Percentiles rank a stretch among this genome's conserved stretches.
phyloP scores from a whole-genome alignment of 2,113 vertebrate species.

The Pantherophis guttatus region DNA sequence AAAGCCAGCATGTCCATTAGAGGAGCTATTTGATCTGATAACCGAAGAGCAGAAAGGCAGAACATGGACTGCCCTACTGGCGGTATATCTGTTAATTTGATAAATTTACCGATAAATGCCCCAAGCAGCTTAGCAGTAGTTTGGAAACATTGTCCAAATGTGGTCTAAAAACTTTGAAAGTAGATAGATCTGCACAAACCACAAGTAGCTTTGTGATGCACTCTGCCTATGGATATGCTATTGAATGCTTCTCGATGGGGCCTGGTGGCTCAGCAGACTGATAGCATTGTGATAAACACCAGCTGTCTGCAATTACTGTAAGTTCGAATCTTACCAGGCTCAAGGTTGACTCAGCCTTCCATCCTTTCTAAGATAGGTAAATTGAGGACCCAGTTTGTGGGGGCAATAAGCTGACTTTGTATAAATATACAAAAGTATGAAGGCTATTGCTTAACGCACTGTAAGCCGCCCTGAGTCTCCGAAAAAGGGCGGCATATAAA shows the following conservation, averaged over 20 bases:
- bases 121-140: not conserved
- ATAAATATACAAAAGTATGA: too few species aligned
- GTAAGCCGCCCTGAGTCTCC: too few species aligned
- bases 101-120: not conserved
- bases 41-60: not conserved
- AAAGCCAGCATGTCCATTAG: slow-evolving; percentile 17
- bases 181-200: not conserved
- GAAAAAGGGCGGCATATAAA: too few species aligned
- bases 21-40: not conserved
- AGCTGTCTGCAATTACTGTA: too few species aligned
- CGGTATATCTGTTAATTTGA: slow-evolving; percentile 1
- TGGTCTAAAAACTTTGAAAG: not conserved
- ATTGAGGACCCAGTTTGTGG: too few species aligned
- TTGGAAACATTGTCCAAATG: not conserved
- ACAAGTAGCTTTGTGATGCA: not conserved
- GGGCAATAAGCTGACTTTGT: too few species aligned
- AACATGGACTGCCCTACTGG: not conserved
- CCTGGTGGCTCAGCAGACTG: too few species aligned
- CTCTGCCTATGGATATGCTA: not conserved
- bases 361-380: too few species aligned
- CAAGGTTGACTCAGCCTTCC: too few species aligned
- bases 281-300: too few species aligned
- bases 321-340: too few species aligned
- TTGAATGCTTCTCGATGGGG: not conserved
- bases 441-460: too few species aligned